Percentiles rank a stretch among this genome's conserved stretches.
These are phyloP conservation scores for Burhinus bistriatus DNA, from an alignment of 2,113 vertebrate species.

Conservation along the genomic window DNA sequence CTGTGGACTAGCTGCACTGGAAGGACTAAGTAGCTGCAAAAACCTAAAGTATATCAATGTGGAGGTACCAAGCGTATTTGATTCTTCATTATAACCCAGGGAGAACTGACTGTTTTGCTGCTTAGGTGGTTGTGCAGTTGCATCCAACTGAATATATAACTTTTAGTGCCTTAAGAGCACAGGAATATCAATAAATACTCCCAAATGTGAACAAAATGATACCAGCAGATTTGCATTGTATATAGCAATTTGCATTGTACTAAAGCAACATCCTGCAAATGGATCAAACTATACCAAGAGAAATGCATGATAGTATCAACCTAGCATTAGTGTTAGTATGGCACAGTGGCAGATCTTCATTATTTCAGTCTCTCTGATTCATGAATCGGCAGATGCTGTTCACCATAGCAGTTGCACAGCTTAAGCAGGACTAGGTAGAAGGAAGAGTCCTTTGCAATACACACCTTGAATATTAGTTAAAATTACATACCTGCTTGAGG, in stretches of 20 bases:
- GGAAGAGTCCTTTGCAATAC: background rate
- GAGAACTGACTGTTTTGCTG: background rate
- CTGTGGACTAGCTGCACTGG: conserved; percentile 83
- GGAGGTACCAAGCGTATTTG: conserved; percentile 74
- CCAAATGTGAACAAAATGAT: background rate
- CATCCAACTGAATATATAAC: background rate
- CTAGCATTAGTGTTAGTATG: background rate
- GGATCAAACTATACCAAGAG: background rate
- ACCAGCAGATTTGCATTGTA: background rate
- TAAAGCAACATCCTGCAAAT: background rate
- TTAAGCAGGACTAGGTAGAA: background rate
- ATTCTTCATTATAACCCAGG: background rate
- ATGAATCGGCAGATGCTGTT: background rate
- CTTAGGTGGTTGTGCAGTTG: background rate
- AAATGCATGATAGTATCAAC: background rate
- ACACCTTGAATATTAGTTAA: background rate
- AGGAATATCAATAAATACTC: background rate
- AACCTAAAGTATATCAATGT: conserved; percentile 82
- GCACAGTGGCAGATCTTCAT: background rate
- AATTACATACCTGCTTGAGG: background rate
- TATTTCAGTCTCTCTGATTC: background rate
- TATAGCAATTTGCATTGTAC: background rate
- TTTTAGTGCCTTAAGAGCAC: background rate
- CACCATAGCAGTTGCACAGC: background rate
- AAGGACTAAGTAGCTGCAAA: conserved; percentile 77